Evolutionary conservation across 2,797 vertebrate species (phyloP).

Genomic region (Hippocampus kuda): DNA sequence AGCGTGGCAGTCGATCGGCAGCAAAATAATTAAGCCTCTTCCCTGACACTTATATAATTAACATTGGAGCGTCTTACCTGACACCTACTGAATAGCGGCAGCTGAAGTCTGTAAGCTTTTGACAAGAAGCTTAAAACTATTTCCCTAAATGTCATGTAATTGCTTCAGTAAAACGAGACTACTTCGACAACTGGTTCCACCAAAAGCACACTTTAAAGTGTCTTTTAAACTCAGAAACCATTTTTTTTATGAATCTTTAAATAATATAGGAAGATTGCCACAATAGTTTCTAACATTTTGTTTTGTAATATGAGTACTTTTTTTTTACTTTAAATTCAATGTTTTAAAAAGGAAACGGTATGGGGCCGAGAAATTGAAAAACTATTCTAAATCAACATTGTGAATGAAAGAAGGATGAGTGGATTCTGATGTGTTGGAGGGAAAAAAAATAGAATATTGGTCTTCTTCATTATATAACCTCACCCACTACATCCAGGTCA

Average conservation of each 20-base stretch:
- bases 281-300: not conserved
- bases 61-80: not conserved
- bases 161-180: not conserved
- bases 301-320: not conserved
- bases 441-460: not conserved
- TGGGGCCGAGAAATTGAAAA: not conserved
- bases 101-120: conserved; percentile 6
- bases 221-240: not conserved
- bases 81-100: not conserved
- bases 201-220: not conserved
- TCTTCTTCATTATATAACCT: conserved; percentile 23
- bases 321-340: not conserved
- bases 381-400: not conserved
- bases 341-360: not conserved
- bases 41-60: conserved; percentile 2
- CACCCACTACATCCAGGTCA: conserved; percentile 30
- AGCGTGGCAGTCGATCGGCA: not conserved
- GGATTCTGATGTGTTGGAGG: not conserved
- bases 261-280: not conserved
- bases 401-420: not conserved
- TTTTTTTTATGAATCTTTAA: not conserved
- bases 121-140: conserved; percentile 4
- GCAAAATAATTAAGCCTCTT: not conserved
- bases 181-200: not conserved
- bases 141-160: conserved; percentile 3